A percentile compares a stretch with the other conserved stretches of the same genome.
phyloP scores from a whole-genome alignment of 2,113 vertebrate species.

The Callipepla squamata region DNA sequence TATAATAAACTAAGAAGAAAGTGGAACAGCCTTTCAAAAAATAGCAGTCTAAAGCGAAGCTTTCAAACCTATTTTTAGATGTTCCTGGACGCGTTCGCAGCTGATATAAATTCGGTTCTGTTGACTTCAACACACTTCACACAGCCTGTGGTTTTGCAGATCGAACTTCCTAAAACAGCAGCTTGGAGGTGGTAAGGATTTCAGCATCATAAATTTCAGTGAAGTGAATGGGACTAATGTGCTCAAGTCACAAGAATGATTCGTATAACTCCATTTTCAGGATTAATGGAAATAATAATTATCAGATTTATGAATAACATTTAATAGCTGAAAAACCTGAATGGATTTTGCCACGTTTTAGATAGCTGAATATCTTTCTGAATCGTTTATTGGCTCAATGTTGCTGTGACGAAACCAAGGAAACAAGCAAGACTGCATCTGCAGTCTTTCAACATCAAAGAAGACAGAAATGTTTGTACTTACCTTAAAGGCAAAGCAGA shows the following conservation, averaged over 20 bases:
- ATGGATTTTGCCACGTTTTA: accelerated
- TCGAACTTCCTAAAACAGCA: not conserved
- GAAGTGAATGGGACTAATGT: accelerated
- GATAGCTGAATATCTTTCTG: accelerated
- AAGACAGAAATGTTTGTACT: not conserved
- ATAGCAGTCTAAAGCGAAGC: not conserved
- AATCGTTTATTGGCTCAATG: not conserved
- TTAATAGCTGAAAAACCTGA: too few relatives aligned
- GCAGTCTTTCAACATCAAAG: not conserved
- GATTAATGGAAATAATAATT: not conserved
- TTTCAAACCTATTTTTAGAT: not conserved
- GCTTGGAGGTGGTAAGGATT: not conserved
- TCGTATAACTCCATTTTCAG: accelerated
- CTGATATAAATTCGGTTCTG: not conserved
- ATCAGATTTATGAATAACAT: not conserved
- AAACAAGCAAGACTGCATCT: not conserved
- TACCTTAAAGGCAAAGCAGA: not conserved
- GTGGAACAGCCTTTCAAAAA: not conserved
- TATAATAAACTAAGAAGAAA: not conserved
- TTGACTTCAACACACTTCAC: not conserved
- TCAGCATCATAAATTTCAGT: accelerated
- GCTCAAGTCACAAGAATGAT: not conserved
- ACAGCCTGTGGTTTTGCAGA: not conserved
- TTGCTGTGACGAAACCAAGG: not conserved
- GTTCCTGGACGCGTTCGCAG: not conserved